phyloP scores from a whole-genome alignment of 2,113 vertebrate species.

The Colius striatus region DNA sequence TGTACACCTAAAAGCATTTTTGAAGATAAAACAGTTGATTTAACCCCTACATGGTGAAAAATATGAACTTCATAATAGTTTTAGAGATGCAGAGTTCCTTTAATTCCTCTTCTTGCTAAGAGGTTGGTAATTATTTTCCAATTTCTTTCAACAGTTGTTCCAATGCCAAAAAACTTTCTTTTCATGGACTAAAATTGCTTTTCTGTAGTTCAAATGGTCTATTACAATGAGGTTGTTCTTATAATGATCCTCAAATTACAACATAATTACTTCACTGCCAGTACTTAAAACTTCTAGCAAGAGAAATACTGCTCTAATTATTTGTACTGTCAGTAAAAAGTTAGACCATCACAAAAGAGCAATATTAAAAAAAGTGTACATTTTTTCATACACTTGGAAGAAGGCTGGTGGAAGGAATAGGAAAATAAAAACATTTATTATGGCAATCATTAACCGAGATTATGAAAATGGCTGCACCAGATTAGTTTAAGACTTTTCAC shows the following conservation, averaged over 20 bases:
- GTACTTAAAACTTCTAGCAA: background rate
- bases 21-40: background rate
- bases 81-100: background rate
- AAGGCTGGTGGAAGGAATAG: background rate
- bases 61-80: background rate
- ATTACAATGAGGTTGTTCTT: conserved; percentile 1
- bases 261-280: conserved; percentile 16
- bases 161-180: background rate
- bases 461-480: background rate
- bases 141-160: conserved; percentile 13
- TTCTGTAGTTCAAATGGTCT: background rate
- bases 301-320: background rate
- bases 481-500: background rate
- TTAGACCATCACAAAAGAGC: background rate
- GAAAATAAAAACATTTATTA: background rate
- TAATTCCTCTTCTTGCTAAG: background rate
- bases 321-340: background rate
- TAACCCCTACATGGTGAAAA: background rate
- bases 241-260: conserved; percentile 1
- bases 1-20: background rate
- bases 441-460: background rate
- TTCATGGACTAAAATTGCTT: background rate
- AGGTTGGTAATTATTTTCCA: conserved; percentile 15
- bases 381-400: background rate
- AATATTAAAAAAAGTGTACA: background rate